These are phyloP conservation scores for Acridotheres tristis DNA, from an alignment of 2,797 vertebrate species.

Conservation along the genomic window DNA sequence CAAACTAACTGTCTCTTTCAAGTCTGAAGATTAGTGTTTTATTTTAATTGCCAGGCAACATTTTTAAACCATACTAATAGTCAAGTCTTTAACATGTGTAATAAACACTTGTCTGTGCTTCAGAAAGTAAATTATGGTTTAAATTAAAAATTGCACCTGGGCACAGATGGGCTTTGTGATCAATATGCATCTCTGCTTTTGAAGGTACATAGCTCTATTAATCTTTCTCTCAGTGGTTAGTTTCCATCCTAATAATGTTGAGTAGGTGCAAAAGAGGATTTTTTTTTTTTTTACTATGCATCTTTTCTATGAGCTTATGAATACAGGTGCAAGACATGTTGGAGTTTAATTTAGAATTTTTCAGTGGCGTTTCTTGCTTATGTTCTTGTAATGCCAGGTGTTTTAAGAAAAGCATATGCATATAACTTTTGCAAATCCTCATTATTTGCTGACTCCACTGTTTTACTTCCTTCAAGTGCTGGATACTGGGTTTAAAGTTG, in stretches of 20 bases:
- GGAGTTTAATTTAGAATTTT: background rate
- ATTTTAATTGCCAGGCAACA: background rate
- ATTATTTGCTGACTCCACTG: background rate
- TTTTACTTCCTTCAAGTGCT: background rate
- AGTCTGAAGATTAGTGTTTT: background rate
- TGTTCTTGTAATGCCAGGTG: background rate
- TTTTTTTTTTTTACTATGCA: background rate
- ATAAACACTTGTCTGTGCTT: background rate
- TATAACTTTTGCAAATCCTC: background rate
- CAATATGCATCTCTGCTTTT: background rate
- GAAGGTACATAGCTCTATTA: background rate
- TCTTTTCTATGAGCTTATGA: background rate
- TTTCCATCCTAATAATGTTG: background rate
- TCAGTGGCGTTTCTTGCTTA: background rate
- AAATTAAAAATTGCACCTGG: background rate
- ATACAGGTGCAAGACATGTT: background rate
- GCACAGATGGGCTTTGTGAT: background rate
- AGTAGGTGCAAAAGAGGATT: background rate
- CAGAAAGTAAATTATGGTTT: background rate
- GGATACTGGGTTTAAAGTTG: background rate
- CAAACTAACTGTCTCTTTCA: background rate
- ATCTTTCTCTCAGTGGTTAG: background rate
- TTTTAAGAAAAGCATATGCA: background rate
- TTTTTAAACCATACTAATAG: background rate
- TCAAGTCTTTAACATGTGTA: background rate